Evolutionary conservation across 2,888 invertebrate genomes (phyloP).

Genomic region (Oscheius myriophilus): DNA sequence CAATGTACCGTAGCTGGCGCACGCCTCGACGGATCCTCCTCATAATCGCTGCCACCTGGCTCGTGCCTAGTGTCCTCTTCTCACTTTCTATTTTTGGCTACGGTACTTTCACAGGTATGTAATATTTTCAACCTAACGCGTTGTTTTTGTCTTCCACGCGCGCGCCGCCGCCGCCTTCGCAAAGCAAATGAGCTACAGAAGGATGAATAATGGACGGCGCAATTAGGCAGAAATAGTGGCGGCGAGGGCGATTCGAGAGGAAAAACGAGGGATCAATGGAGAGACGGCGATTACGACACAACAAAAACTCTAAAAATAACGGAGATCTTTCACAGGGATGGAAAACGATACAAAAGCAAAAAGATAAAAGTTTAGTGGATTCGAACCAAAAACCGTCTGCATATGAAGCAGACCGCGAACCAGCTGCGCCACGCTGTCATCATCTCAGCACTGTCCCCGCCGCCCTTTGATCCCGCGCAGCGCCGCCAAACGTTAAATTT

Average conservation of each 20-base stretch:
- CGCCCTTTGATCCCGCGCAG: no score
- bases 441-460: no score
- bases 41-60: slow-evolving; percentile 65
- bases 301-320: no score
- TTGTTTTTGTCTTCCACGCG: background rate
- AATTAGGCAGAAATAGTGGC: slow-evolving; percentile 29
- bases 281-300: background rate
- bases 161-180: no score
- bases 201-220: background rate
- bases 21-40: slow-evolving; percentile 64
- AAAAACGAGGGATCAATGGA: background rate
- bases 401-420: no score
- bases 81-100: slow-evolving; percentile 98
- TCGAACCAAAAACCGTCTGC: no score
- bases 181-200: no score
- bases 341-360: no score
- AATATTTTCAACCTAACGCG: background rate
- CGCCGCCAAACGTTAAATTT: no score
- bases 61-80: slow-evolving; percentile 88
- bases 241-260: slow-evolving; percentile 81
- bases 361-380: no score
- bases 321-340: no score
- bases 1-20: slow-evolving; percentile 92
- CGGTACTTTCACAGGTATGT: slow-evolving; percentile 93
- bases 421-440: no score